A percentile compares a stretch with the other conserved stretches of the same genome.
These are phyloP conservation scores for Eira barbara DNA, from an alignment of 2,113 vertebrate species.

Conservation along the genomic window DNA sequence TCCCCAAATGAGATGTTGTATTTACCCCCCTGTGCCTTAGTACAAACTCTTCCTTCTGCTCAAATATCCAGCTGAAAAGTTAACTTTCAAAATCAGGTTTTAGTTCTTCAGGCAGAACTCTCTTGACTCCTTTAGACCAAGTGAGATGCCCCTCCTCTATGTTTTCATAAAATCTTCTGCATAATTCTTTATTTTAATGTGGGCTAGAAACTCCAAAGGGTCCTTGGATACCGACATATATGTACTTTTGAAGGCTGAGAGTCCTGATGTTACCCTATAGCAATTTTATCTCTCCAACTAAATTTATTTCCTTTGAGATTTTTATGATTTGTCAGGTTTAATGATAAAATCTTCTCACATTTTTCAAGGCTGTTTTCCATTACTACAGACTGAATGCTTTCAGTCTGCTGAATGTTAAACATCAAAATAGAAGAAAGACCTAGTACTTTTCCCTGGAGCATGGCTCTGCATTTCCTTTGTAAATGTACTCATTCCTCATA, in stretches of 20 bases:
- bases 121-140: neutral
- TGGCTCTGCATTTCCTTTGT: neutral
- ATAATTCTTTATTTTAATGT: neutral
- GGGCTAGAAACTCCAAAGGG: neutral
- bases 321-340: conserved; percentile 3
- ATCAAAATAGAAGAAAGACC: neutral
- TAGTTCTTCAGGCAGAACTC: neutral
- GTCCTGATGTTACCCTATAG: neutral
- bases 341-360: neutral
- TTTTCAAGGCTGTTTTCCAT: neutral
- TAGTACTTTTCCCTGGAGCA: neutral
- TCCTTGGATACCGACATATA: neutral
- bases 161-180: neutral
- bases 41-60: neutral
- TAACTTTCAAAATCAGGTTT: neutral
- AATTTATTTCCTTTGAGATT: neutral
- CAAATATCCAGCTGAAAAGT: neutral
- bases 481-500: neutral
- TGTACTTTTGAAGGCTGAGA: neutral
- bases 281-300: conserved; percentile 8
- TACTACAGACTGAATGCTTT: neutral
- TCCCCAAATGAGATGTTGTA: neutral
- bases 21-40: neutral
- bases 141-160: neutral
- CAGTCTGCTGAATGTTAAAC: conserved; percentile 24